A percentile compares a stretch with the other conserved stretches of the same genome.
phyloP scores from a whole-genome alignment of 2,888 invertebrate genomes.

The Tupiocoris notatus region DNA sequence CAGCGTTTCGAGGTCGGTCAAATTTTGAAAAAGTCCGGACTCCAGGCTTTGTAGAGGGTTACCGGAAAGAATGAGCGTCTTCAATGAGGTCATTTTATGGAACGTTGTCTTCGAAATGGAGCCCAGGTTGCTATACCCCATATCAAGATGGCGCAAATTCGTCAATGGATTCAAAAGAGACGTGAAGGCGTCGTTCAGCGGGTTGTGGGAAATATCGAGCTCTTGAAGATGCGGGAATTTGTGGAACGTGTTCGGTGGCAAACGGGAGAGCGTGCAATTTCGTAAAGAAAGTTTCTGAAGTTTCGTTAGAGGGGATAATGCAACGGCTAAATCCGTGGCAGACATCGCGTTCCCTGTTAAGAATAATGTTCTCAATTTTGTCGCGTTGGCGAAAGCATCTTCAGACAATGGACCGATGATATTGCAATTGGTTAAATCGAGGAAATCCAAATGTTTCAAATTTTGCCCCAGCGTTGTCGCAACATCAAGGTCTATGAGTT shows the following conservation, averaged over 20 bases:
- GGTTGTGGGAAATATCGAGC: constrained; percentile 69
- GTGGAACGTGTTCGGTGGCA: constrained; percentile 65
- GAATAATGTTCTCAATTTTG: constrained; percentile 64
- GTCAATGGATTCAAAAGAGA: constrained; percentile 64
- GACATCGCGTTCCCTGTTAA: constrained; percentile 68
- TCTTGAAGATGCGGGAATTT: constrained; percentile 66
- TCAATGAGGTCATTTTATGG: constrained; percentile 67
- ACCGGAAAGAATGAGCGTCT: constrained; percentile 65
- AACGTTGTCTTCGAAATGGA: constrained; percentile 66
- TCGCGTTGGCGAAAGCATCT: constrained; percentile 67
- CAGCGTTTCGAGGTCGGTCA: constrained; percentile 65
- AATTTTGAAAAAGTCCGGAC: constrained; percentile 66
- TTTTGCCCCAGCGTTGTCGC: constrained; percentile 65
- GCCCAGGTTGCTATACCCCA: constrained; percentile 70
- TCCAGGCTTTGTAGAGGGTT: constrained; percentile 66
- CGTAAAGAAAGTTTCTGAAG: constrained; percentile 66
- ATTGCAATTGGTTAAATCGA: constrained; percentile 69
- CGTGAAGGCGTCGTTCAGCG: constrained; percentile 64
- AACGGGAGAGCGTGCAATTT: constrained; percentile 64
- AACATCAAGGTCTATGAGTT: constrained; percentile 64
- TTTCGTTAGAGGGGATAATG: constrained; percentile 64
- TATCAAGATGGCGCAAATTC: constrained; percentile 67
- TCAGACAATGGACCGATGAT: constrained; percentile 66
- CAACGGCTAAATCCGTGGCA: constrained; percentile 66
- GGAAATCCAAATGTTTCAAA: constrained; percentile 63